Percentiles rank a stretch among this genome's conserved stretches.
These are phyloP conservation scores for Cydia strobilella DNA, from an alignment of 1,140 invertebrate genomes.

Conservation along the genomic window DNA sequence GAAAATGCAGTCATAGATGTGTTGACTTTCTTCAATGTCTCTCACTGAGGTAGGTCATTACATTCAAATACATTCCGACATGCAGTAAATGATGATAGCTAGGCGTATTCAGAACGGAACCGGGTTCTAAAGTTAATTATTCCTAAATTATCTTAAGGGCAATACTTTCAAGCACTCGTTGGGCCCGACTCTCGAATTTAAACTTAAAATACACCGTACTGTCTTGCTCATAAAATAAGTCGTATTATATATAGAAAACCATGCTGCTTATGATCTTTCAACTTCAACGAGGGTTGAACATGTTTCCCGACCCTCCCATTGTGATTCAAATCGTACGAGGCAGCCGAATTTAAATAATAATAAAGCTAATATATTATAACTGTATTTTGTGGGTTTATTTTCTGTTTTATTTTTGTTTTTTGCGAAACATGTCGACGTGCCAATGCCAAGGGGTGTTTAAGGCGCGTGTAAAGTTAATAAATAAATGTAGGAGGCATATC, in stretches of 20 bases:
- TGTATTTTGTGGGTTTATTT: constrained; percentile 25
- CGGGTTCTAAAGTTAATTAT: neutral
- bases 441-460: neutral
- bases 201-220: constrained; percentile 13
- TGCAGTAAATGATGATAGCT: neutral
- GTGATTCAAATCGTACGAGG: constrained; percentile 55
- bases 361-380: constrained; percentile 33
- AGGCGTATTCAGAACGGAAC: neutral
- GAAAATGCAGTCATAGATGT: no score
- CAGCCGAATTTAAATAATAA: constrained; percentile 62
- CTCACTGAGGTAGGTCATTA: no score
- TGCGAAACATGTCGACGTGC: neutral
- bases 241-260: neutral
- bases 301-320: constrained; percentile 39
- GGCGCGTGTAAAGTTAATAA: neutral
- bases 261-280: neutral
- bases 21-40: no score
- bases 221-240: neutral
- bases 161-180: constrained; percentile 29
- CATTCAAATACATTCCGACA: no score
- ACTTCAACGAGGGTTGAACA: neutral
- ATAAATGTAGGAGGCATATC: neutral
- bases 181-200: constrained; percentile 17
- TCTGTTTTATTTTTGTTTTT: constrained; percentile 26
- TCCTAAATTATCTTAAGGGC: constrained; percentile 26